A percentile compares a stretch with the other conserved stretches of the same genome.
Evolutionary conservation across 2,113 vertebrate genomes (phyloP).

Genomic region (Ariopsis seemanni): DNA sequence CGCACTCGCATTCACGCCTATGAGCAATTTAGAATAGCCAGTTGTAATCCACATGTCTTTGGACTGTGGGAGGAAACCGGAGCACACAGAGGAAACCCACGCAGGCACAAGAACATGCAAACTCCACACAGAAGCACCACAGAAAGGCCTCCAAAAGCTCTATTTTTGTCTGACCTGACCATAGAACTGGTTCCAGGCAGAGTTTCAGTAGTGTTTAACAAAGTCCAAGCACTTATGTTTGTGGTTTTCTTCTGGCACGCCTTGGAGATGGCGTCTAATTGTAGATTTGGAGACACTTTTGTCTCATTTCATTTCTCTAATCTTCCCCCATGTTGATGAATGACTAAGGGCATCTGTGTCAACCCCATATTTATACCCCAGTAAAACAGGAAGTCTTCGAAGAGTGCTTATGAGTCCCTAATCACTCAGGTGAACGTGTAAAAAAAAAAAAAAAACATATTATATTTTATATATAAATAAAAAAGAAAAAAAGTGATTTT

Average conservation of each 20-base stretch:
- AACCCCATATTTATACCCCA: background rate
- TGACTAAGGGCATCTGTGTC: background rate
- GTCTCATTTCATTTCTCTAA: background rate
- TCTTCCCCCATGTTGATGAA: background rate
- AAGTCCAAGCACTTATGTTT: background rate
- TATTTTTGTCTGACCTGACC: background rate
- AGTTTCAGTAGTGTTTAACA: background rate
- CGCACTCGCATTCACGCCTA: too few relatives aligned
- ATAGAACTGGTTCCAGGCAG: background rate
- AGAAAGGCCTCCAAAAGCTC: background rate
- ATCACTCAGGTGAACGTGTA: background rate
- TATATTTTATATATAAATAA: too few relatives aligned
- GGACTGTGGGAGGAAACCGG: too few relatives aligned
- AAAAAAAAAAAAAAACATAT: too few relatives aligned
- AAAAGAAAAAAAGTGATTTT: background rate
- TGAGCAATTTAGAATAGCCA: too few relatives aligned
- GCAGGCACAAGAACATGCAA: too few relatives aligned
- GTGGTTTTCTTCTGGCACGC: background rate
- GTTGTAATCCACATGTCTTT: too few relatives aligned
- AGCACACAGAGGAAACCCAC: too few relatives aligned
- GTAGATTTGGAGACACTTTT: background rate
- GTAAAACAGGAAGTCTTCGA: constrained; percentile 7
- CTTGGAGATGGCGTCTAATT: background rate
- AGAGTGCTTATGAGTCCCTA: background rate
- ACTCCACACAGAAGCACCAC: too few relatives aligned